Conservation (phyloP, 1,140 invertebrate species). For the Odontomachus brunneus region DNA sequence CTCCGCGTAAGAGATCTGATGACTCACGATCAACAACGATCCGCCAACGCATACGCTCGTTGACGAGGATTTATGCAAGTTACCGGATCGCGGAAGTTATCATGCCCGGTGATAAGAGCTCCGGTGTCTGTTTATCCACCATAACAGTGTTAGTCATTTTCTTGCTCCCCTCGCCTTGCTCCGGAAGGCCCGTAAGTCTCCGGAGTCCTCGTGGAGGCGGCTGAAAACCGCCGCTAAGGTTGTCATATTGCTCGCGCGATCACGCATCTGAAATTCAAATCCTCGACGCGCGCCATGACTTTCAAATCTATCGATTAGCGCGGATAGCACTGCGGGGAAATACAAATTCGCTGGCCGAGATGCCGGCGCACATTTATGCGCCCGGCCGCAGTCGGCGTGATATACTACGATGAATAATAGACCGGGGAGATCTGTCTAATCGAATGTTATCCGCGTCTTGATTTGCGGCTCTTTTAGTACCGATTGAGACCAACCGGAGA, state of each 20-base stretch:
- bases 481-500: neutral
- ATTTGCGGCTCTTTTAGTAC: constrained; percentile 13
- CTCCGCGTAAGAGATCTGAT: neutral
- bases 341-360: constrained; percentile 68
- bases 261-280: constrained; percentile 74
- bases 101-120: constrained; percentile 5
- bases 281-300: constrained; percentile 66
- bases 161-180: constrained; percentile 12
- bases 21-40: constrained; percentile 6
- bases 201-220: too few species aligned
- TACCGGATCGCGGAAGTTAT: constrained; percentile 26
- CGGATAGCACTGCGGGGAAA: constrained; percentile 57
- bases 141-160: constrained; percentile 36
- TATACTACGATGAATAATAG: constrained; percentile 47
- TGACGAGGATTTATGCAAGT: constrained; percentile 21
- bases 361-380: constrained; percentile 67
- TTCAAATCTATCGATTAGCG: constrained; percentile 76
- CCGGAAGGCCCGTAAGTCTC: too few species aligned
- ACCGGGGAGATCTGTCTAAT: constrained; percentile 38
- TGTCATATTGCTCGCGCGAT: constrained; percentile 73
- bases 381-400: constrained; percentile 37
- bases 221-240: constrained; percentile 67
- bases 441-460: neutral
- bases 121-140: neutral
- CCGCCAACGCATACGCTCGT: neutral